Evolutionary conservation across 2,797 vertebrate species (phyloP).

Genomic region (Xenopus petersii): DNA sequence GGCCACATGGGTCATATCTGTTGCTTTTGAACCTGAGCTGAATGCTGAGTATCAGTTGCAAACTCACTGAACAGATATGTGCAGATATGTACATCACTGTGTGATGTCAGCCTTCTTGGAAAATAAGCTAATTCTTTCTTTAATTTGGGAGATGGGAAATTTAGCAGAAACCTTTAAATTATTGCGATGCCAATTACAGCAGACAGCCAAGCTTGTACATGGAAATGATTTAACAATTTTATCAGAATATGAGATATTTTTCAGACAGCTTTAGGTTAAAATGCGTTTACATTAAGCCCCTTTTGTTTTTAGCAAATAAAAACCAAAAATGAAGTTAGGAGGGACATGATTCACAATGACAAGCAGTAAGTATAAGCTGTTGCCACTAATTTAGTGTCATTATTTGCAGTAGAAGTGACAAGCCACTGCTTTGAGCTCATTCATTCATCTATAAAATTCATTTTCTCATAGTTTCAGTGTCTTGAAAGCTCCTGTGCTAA

Average conservation of each 20-base stretch:
- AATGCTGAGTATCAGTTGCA: too few relatives aligned
- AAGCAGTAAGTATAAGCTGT: conserved; percentile 26
- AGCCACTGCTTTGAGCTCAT: too few relatives aligned
- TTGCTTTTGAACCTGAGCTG: too few relatives aligned
- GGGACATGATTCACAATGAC: conserved; percentile 23
- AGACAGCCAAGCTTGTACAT: background rate
- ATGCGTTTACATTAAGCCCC: conserved; percentile 5
- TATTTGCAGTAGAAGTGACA: too few relatives aligned
- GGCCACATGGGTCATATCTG: too few relatives aligned
- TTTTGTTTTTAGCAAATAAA: background rate
- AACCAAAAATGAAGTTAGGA: conserved; percentile 18
- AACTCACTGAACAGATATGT: too few relatives aligned
- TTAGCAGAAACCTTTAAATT: background rate
- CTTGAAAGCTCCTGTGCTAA: too few relatives aligned
- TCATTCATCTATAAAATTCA: too few relatives aligned
- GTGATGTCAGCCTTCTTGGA: too few relatives aligned
- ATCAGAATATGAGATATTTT: conserved; percentile 13
- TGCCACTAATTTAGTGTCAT: background rate
- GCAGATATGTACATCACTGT: too few relatives aligned
- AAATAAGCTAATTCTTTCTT: too few relatives aligned
- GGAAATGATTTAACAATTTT: conserved; percentile 12
- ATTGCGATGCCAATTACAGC: conserved; percentile 1
- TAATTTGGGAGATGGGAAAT: background rate
- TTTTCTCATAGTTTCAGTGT: too few relatives aligned
- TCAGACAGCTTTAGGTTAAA: conserved; percentile 3